Percentiles rank a stretch among this genome's conserved stretches.
phyloP scores from a whole-genome alignment of 2,113 vertebrate genomes.

The Felis catus region F.catus_Fca126_mat1.0 CM031411.1:59320501-59321000 shows the following conservation, averaged over 20 bases:
- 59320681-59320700: not conserved
- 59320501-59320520: not conserved
- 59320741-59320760: not conserved
- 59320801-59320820: not conserved
- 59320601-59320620: not conserved
- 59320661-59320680: not conserved
- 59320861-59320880: not conserved
- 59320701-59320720: not conserved
- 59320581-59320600: not conserved
- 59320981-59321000: not conserved
- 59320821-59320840: not conserved
- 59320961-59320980: not conserved
- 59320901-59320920: not conserved
- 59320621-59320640: not conserved
- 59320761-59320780: not conserved
- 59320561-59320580: not conserved
- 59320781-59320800: not conserved
- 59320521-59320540: not conserved
- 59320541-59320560: not conserved
- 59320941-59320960: not conserved
- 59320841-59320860: not conserved
- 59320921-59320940: not conserved
- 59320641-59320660: not conserved
- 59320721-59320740: not conserved
- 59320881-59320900: not conserved